Conservation (phyloP, 2,888 invertebrate genomes). For the Steinernema carpocapsae region DNA sequence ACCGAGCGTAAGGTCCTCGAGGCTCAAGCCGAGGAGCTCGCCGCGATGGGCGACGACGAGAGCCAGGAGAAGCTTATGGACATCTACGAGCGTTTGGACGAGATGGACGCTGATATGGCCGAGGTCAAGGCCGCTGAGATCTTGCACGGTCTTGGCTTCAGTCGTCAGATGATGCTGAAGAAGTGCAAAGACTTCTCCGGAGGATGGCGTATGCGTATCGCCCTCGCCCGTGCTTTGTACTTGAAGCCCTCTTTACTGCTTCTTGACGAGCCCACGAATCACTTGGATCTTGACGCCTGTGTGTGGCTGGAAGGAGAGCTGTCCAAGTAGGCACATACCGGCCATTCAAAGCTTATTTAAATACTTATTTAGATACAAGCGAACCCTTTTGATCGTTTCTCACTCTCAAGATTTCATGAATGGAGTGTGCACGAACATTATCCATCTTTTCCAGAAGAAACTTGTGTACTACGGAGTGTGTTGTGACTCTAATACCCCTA, state of each 20-base stretch:
- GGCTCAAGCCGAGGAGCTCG: constrained; percentile 86
- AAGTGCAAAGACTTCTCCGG: constrained; percentile 77
- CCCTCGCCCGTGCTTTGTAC: constrained; percentile 74
- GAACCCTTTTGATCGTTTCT: constrained; percentile 94
- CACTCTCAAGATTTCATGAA: constrained; percentile 99
- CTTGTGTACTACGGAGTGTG: constrained; percentile 89
- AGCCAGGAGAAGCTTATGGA: constrained; percentile 95
- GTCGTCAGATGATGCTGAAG: constrained; percentile 75
- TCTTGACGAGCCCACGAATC: constrained; percentile 75
- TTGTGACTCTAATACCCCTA: constrained; percentile 6
- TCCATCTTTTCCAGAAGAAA: constrained; percentile 90
- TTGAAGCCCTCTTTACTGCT: constrained; percentile 74
- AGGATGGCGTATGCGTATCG: constrained; percentile 76
- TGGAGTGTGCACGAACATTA: constrained; percentile 87
- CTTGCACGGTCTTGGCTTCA: constrained; percentile 94
- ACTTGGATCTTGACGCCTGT: constrained; percentile 86
- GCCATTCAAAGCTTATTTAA: too few relatives aligned
- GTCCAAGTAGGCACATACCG: constrained; percentile 77
- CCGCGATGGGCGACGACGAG: constrained; percentile 84
- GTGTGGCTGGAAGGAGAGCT: constrained; percentile 99
- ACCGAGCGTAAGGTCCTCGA: constrained; percentile 89
- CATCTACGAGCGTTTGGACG: constrained; percentile 94
- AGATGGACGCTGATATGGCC: constrained; percentile 92
- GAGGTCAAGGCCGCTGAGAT: constrained; percentile 92
- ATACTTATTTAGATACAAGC: constrained; percentile 85